These are phyloP conservation scores for Sympetrum striolatum DNA, from an alignment of 2,888 invertebrate genomes.

Conservation along the genomic window DNA sequence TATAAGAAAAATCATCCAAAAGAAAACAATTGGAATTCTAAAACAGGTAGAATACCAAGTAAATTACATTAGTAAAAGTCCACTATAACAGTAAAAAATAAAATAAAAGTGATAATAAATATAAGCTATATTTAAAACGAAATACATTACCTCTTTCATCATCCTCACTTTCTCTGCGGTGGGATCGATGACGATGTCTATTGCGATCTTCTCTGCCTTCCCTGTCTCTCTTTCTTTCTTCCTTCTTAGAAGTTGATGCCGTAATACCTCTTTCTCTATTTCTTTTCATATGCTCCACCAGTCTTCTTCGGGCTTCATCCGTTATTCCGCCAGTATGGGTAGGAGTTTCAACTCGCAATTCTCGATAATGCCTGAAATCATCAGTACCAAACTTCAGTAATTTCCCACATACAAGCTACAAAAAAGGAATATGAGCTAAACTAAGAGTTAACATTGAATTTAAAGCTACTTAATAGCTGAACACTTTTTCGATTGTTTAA, in stretches of 20 bases:
- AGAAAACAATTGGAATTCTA: too few relatives aligned
- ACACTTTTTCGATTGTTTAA: too few relatives aligned
- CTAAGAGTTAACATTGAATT: too few relatives aligned
- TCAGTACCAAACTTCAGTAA: background rate
- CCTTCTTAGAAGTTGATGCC: conserved; percentile 39
- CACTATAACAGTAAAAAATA: too few relatives aligned
- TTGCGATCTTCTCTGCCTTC: conserved; percentile 54
- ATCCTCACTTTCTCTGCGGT: conserved; percentile 49
- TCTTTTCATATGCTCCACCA: conserved; percentile 68
- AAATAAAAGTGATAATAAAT: background rate
- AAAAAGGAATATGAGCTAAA: too few relatives aligned
- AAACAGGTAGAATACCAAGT: too few relatives aligned
- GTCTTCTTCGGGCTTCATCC: conserved; percentile 75
- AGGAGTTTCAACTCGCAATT: conserved; percentile 86
- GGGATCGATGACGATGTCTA: conserved; percentile 55
- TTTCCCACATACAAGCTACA: too few relatives aligned
- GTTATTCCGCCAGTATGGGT: conserved; percentile 93
- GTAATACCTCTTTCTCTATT: conserved; percentile 53
- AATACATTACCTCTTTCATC: conserved; percentile 46
- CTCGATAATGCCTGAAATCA: conserved; percentile 74
- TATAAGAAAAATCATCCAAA: too few relatives aligned
- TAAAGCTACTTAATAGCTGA: too few relatives aligned
- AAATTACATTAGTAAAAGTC: too few relatives aligned
- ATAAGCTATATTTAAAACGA: background rate
- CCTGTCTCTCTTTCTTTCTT: conserved; percentile 54